Evolutionary conservation across 2,797 vertebrate genomes (phyloP).

Genomic region (Pseudotriccus pelzelni): DNA sequence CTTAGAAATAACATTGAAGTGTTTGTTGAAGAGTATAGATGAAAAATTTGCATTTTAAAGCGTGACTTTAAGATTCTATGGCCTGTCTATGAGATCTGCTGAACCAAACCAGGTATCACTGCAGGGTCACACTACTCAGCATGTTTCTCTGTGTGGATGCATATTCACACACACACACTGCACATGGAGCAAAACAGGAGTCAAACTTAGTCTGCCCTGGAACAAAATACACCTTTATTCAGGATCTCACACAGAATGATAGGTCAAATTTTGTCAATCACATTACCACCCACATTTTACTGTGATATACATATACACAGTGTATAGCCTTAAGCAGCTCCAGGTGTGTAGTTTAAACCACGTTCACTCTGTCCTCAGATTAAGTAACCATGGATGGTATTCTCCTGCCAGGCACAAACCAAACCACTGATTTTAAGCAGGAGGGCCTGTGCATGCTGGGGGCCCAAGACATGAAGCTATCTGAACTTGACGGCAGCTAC

Average conservation of each 20-base stretch:
- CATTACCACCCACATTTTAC: background rate
- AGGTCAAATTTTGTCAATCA: background rate
- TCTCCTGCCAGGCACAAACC: background rate
- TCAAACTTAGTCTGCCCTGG: background rate
- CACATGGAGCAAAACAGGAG: background rate
- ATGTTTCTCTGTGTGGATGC: background rate
- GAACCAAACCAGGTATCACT: background rate
- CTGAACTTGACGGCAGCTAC: background rate
- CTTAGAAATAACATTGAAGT: background rate
- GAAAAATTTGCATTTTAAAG: background rate
- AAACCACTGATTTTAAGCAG: background rate
- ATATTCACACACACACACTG: no score
- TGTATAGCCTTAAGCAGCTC: background rate
- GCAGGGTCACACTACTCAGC: background rate
- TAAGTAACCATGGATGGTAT: fast-evolving
- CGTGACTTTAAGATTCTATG: background rate
- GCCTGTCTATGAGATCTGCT: background rate
- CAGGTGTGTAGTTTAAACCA: background rate
- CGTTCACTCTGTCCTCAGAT: background rate
- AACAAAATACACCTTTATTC: background rate
- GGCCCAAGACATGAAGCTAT: background rate
- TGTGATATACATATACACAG: background rate
- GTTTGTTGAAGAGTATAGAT: background rate
- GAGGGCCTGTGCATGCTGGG: background rate
- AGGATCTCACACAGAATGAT: background rate